These are phyloP conservation scores for Neotoma lepida DNA, from an alignment of 2,113 vertebrate species.

Conservation along the genomic window DNA sequence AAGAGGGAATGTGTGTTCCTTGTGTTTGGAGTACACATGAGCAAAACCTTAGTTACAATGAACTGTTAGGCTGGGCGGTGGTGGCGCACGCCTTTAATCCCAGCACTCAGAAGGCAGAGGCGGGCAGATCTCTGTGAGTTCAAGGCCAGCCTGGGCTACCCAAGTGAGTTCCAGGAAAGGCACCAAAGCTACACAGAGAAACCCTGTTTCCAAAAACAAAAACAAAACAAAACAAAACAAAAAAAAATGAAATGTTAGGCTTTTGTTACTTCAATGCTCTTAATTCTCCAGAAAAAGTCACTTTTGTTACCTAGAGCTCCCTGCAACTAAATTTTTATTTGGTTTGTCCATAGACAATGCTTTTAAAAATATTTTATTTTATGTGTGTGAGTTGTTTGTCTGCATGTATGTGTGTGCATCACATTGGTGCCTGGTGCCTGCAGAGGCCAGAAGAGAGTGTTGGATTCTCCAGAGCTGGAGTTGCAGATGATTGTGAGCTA, in stretches of 20 bases:
- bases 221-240: too few species aligned
- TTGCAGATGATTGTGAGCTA: neutral
- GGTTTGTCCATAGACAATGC: neutral
- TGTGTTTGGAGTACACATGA: neutral
- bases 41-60: neutral
- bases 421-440: neutral
- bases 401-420: neutral
- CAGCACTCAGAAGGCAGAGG: too few species aligned
- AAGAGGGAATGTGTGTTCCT: neutral
- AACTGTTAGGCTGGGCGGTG: too few species aligned
- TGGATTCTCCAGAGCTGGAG: neutral
- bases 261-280: neutral
- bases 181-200: too few species aligned
- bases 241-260: neutral
- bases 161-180: too few species aligned
- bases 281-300: neutral
- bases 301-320: neutral
- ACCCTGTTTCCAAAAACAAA: too few species aligned
- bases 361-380: neutral
- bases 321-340: neutral
- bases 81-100: too few species aligned
- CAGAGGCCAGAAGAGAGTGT: neutral
- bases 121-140: too few species aligned
- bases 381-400: neutral
- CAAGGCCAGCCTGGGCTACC: too few species aligned